These are phyloP conservation scores for Tachysurus fulvidraco DNA, from an alignment of 2,113 vertebrate species.

Conservation along the genomic window DNA sequence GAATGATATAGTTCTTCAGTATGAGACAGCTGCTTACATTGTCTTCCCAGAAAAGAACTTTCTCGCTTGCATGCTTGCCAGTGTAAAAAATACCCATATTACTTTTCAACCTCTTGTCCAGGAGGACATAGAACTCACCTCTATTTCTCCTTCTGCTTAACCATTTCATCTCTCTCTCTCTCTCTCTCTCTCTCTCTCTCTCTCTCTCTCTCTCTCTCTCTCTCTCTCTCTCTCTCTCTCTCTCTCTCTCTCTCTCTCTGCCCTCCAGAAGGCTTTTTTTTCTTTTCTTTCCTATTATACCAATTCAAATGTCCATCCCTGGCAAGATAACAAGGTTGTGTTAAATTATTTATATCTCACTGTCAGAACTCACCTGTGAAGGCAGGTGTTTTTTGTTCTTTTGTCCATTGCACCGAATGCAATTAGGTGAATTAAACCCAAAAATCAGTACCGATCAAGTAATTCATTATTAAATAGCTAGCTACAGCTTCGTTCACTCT, in stretches of 20 bases:
- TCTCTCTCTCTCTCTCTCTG: too few species aligned
- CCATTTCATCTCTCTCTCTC: not conserved
- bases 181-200: constrained; percentile 22
- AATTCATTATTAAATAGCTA: not conserved
- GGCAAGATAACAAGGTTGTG: not conserved
- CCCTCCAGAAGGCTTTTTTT: not conserved
- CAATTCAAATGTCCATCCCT: not conserved
- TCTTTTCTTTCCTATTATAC: not conserved
- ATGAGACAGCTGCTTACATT: constrained; percentile 27
- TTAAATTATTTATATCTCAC: not conserved
- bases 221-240: not conserved
- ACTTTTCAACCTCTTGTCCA: constrained; percentile 24
- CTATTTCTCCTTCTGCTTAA: constrained; percentile 38
- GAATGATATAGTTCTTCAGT: constrained; percentile 30
- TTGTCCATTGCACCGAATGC: not conserved
- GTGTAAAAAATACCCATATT: constrained; percentile 18
- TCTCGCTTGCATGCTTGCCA: not conserved
- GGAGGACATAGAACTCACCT: constrained; percentile 35
- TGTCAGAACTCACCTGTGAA: not conserved
- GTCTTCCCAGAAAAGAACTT: constrained; percentile 40
- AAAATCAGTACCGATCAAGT: not conserved
- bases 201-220: not conserved
- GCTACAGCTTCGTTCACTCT: not conserved
- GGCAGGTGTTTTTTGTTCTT: not conserved
- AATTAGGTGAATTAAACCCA: not conserved